Conservation (phyloP, 2,113 vertebrate genomes). For the Chloroceryle aenea region DNA sequence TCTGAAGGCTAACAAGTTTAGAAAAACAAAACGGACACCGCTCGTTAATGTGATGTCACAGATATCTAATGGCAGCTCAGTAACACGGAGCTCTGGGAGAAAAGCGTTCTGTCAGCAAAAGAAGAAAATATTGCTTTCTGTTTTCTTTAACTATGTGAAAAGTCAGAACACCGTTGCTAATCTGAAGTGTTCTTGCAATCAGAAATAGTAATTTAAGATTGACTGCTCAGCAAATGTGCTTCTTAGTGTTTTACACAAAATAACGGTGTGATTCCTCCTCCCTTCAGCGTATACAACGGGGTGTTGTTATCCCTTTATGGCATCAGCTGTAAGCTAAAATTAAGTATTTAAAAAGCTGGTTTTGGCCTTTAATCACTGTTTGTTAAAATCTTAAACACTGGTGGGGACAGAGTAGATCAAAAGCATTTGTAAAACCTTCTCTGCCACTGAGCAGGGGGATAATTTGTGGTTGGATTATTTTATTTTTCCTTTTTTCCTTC, state of each 20-base stretch:
- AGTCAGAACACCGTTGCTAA: slow-evolving; percentile 50
- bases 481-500: not conserved
- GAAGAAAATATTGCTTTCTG: slow-evolving; percentile 29
- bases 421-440: not conserved
- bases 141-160: slow-evolving; percentile 51
- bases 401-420: not conserved
- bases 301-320: slow-evolving; percentile 8
- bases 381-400: slow-evolving; percentile 42
- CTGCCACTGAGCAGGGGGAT: not conserved
- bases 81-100: not conserved
- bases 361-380: slow-evolving; percentile 38
- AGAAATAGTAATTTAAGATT: slow-evolving; percentile 68
- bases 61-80: slow-evolving; percentile 35
- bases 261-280: slow-evolving; percentile 26
- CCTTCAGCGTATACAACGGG: not conserved
- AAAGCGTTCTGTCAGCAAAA: not conserved
- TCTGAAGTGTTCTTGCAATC: slow-evolving; percentile 49
- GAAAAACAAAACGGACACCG: slow-evolving; percentile 55
- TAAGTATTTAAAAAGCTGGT: slow-evolving; percentile 27
- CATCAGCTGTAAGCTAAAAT: slow-evolving; percentile 52
- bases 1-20: slow-evolving; percentile 37
- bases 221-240: slow-evolving; percentile 45
- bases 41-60: not conserved
- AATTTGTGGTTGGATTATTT: not conserved
- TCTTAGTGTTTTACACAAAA: slow-evolving; percentile 58